A percentile compares a stretch with the other conserved stretches of the same genome.
phyloP scores from a whole-genome alignment of 2,113 vertebrate species.

The Triplophysa tibetana region DNA sequence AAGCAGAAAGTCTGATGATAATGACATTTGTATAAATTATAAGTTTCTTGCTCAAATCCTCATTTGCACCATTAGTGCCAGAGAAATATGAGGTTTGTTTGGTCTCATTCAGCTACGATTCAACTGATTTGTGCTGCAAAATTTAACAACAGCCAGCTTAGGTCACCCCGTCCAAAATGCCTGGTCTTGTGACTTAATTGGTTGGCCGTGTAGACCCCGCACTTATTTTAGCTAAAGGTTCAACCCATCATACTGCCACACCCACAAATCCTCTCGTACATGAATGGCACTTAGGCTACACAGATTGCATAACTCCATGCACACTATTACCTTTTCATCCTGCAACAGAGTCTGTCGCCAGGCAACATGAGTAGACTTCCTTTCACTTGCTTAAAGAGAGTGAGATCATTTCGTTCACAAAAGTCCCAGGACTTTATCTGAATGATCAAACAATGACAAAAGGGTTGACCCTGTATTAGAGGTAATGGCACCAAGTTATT shows the following conservation, averaged over 20 bases:
- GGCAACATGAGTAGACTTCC: conserved; percentile 26
- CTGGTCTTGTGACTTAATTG: conserved; percentile 10
- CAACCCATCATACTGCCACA: background rate
- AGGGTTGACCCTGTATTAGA: conserved; percentile 8
- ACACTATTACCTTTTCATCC: conserved; percentile 10
- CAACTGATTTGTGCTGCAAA: background rate
- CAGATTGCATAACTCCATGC: background rate
- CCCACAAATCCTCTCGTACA: background rate
- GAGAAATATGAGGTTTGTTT: background rate
- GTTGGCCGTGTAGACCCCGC: background rate
- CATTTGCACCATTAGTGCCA: background rate
- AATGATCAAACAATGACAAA: conserved; percentile 40
- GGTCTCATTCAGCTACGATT: background rate
- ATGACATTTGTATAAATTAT: background rate
- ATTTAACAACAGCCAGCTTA: background rate
- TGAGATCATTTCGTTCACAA: conserved; percentile 30
- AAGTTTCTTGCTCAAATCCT: background rate
- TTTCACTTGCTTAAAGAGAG: conserved; percentile 1
- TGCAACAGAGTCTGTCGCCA: background rate
- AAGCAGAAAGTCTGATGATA: background rate
- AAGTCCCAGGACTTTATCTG: conserved; percentile 40
- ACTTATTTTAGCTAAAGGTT: background rate
- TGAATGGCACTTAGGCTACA: background rate
- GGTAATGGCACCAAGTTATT: background rate
- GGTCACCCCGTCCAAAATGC: background rate